These are phyloP conservation scores for Lacanobia oleracea DNA, from an alignment of 2,888 invertebrate species.

Conservation along the genomic window DNA sequence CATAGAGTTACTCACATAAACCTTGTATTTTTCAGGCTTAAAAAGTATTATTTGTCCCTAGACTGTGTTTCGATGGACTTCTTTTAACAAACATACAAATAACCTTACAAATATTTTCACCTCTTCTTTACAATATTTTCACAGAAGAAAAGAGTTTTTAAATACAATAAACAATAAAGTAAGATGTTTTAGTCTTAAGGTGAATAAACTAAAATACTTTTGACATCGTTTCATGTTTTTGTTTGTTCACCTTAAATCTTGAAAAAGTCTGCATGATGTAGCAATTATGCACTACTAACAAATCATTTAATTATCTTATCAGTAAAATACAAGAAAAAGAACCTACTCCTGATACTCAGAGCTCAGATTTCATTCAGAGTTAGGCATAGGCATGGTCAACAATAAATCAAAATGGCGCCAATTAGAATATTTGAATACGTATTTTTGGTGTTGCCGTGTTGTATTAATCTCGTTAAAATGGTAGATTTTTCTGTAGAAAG, in stretches of 20 bases:
- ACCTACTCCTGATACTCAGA: not conserved
- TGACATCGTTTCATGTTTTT: not conserved
- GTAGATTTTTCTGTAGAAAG: not conserved
- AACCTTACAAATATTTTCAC: not conserved
- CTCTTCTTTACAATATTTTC: not conserved
- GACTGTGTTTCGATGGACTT: not conserved
- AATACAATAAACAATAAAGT: not conserved
- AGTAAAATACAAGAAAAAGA: not conserved
- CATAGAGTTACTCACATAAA: not conserved
- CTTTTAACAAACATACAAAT: not conserved
- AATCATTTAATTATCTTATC: not conserved
- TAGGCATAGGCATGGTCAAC: too few relatives aligned
- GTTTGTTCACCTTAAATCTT: not conserved
- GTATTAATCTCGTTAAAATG: not conserved
- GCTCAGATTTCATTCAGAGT: too few relatives aligned
- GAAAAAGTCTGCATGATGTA: not conserved
- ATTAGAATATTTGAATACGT: too few relatives aligned
- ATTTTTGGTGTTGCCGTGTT: not conserved
- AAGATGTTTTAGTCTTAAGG: not conserved
- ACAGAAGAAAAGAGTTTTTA: not conserved
- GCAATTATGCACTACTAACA: not conserved
- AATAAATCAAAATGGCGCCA: not conserved
- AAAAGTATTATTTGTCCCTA: too few relatives aligned
- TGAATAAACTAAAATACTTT: slow-evolving; percentile 30
- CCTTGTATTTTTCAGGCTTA: not conserved